Base-by-base conservation (phyloP, 2,113 vertebrate genomes). In the Anolis sagrei region DNA sequence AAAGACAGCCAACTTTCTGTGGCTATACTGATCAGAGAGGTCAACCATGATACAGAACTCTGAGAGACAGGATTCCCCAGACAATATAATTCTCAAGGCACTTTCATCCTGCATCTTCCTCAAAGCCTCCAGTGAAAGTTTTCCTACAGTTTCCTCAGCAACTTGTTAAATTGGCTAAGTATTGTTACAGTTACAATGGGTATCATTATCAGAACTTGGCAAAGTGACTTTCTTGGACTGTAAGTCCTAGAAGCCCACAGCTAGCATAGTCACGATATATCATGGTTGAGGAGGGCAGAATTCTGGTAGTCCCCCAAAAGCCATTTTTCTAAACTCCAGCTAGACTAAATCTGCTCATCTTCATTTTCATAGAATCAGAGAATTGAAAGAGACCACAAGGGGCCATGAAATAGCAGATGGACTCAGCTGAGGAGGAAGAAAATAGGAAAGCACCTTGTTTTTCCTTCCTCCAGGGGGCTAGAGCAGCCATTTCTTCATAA, bases 1-100 rank as follows among this genome's bases (percentile, higher is more conserved):
- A 87, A 92, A 32, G 2, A 92, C 23, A 81, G 48, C 4, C 13
- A 44, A 23, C 5, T 34, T 74, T 70, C 69, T 74, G 13, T 73
- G 74, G 1, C 25, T 1, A 27, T 19, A 21, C 32, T 69, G 39
- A 49, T 68, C 66, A 39, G 11, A 85, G 27, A 72, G n/a, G 19
- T 29, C n/a, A 39, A 64, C 36, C 54, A 18, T 78, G 54, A 34
- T 13, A 23, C 54, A 32, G 25, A 81, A 29, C 18, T 58, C 54
- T 18, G 4, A 49, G 2, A 76, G 10, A 76, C 10, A 62, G 16
- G 23, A 68, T 18, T 77, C 19, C 23, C 74, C 25, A 39, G 54
- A 23, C 23, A 77, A 54, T 64, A 25, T 14, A 36, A 66, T 76
- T 29, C 48, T 9, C 36, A 14, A 84, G 64, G 10, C 25, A 76